phyloP scores from a whole-genome alignment of 2,888 invertebrate species.

The Metellina segmentata region DNA sequence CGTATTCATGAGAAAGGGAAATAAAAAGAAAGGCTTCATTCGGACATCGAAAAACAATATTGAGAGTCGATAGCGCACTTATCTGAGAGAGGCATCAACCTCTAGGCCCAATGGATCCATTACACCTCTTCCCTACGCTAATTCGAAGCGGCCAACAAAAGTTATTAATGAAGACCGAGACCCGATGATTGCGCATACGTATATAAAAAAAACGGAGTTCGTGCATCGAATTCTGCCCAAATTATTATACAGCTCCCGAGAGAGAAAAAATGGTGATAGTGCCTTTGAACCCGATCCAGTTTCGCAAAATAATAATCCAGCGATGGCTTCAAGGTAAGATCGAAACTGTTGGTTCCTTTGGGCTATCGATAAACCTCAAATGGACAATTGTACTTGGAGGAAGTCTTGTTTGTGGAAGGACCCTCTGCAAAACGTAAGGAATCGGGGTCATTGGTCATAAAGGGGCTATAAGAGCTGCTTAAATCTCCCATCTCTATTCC shows the following conservation, averaged over 20 bases:
- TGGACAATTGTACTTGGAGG: constrained; percentile 14
- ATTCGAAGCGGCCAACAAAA: constrained; percentile 1
- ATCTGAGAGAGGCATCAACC: constrained; percentile 25
- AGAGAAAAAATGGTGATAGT: not conserved
- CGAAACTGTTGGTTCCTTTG: constrained; percentile 4
- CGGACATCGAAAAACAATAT: not conserved
- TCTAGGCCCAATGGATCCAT: constrained; percentile 7
- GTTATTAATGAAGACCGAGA: constrained; percentile 46
- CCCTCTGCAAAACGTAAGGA: not conserved
- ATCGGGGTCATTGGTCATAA: constrained; percentile 18
- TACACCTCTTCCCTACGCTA: constrained; percentile 1
- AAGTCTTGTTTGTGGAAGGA: not conserved
- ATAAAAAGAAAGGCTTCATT: not conserved
- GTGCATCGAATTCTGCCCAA: constrained; percentile 9
- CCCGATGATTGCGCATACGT: constrained; percentile 16
- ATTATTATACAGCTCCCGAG: constrained; percentile 18
- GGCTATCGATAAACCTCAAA: constrained; percentile 20
- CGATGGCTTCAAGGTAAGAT: constrained; percentile 3
- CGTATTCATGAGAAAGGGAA: not conserved
- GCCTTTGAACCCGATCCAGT: constrained; percentile 62
- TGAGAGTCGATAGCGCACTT: constrained; percentile 6
- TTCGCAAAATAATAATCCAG: not conserved
- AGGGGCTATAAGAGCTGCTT: not conserved
- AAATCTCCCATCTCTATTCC: not conserved
- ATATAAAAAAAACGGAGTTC: not conserved